Evolutionary conservation across 2,113 vertebrate genomes (phyloP), one percentile per base, ranked within the genome.

Genomic region (Shinisaurus crocodilurus): DNA sequence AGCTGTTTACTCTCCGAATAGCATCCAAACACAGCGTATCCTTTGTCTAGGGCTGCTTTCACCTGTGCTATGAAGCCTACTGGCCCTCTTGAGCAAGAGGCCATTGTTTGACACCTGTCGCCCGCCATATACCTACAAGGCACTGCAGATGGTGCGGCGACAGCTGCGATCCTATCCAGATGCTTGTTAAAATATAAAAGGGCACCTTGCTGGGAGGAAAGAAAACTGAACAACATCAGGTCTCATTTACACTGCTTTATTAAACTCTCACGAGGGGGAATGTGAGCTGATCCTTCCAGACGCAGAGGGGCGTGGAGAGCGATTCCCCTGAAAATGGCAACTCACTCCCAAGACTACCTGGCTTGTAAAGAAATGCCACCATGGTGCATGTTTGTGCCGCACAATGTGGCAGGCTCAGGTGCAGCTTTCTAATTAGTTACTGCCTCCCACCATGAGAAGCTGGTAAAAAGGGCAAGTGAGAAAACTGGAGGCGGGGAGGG

Each of bases 91-190:
- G 54, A 90, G 91, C 3, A 76, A 84, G 27, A 76, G 29, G 7
- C 29, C 45, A 12, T 27, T 43, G 91, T 89, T 82, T 92, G 93
- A 92, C 95, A 91, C 69, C 70, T 79, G 37, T n/a, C 82, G 5
- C 27, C 70, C 90, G 90, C 93, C 69, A 20, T 13, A 29, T 92
- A 91, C 93, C 90, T 92, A 89, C 89, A 89, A 86, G 86, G 94
- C 93, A 91, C 91, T 13, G 0, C 92, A 93, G 94, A 90, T 0
- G 93, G 95, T 85, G 93, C 94, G 34, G 91, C 91, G 29, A 74
- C 48, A 94, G 94, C 85, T 87, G 89, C 89, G 89, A 34, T 45
- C 80, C 92, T 69, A 90, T 40, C 85, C 90, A 85, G 86, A 90
- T 63, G 43, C 77, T 95, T 79, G 3, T 0, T 84, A 81, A 92